Percentiles rank a stretch among this genome's conserved stretches.
Conservation (phyloP, 2,888 invertebrate species). For the Latrodectus elegans region DNA sequence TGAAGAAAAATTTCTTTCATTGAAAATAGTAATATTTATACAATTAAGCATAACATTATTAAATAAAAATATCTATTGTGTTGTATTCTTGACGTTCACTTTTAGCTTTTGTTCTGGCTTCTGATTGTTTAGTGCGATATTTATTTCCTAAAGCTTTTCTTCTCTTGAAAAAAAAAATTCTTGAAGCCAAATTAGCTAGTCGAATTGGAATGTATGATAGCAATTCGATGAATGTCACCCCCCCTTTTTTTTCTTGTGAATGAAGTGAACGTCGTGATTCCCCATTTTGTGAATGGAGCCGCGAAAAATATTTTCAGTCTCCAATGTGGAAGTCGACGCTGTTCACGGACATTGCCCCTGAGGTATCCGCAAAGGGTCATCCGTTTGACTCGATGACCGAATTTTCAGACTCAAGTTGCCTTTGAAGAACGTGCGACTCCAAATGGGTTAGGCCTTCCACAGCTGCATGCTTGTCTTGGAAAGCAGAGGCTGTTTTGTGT, state of each 20-base stretch:
- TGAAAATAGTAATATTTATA: too few relatives aligned
- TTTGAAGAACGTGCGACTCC: slow-evolving; percentile 29
- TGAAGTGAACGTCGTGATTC: slow-evolving; percentile 16
- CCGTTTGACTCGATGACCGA: slow-evolving; percentile 61
- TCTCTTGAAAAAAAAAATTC: too few relatives aligned
- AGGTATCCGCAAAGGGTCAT: slow-evolving; percentile 64
- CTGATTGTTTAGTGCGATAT: too few relatives aligned
- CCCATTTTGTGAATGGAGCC: slow-evolving; percentile 11
- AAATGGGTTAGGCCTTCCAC: slow-evolving; percentile 51
- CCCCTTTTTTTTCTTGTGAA: not conserved
- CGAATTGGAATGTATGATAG: too few relatives aligned
- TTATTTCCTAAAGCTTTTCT: too few relatives aligned
- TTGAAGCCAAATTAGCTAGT: too few relatives aligned
- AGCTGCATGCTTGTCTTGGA: slow-evolving; percentile 7
- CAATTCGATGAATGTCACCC: too few relatives aligned
- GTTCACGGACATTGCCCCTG: slow-evolving; percentile 47
- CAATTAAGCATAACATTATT: too few relatives aligned
- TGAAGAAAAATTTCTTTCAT: too few relatives aligned
- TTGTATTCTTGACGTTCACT: too few relatives aligned
- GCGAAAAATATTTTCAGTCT: slow-evolving; percentile 14
- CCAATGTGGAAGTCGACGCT: slow-evolving; percentile 17
- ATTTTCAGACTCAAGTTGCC: slow-evolving; percentile 39
- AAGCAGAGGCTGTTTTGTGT: slow-evolving; percentile 2
- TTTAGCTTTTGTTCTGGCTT: too few relatives aligned
- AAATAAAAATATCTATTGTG: too few relatives aligned